Evolutionary conservation across 2,888 invertebrate species (phyloP), one percentile per base, ranked within the genome.

Genomic region (Andrena trimmerana): DNA sequence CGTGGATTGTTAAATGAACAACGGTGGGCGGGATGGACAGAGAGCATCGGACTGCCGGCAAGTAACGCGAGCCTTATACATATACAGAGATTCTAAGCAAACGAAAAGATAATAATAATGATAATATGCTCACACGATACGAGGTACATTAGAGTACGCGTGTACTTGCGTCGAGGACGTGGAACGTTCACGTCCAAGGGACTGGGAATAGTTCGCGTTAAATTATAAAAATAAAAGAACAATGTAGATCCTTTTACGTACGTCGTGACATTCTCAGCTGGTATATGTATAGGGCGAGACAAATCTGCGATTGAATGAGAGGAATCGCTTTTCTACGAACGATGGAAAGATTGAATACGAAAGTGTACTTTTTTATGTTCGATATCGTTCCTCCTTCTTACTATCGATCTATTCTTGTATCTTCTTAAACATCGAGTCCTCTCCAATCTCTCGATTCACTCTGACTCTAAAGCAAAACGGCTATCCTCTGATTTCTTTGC

Each of bases 311-410:
- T 57, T 10, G 24, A 57, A 57, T 13, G 57, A 27, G 57, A 90
- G 89, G 87, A 86, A 77, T 84, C 87, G 86, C 91, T 92, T 91
- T 93, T 92, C 92, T 92, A 91, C 89, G 88, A 81, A 90, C 86
- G 86, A 90, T 76, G 86, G 84, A 88, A 50, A 63, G 63, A 67
- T 48, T 66, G 85, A 90, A 10, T 72, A 77, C 50, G 81, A 72
- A 81, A 90, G 85, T 89, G 89, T 92, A 92, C 91, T 91, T 92
- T 91, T 90, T 91, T 91, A 91, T 91, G 91, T 92, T 92, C 88
- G 78, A 90, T 83, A 77, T 83, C 77, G 77, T 81, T 82, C 74
- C 81, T 74, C 73, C 76, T 83, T 84, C 76, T 57, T 16, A 52
- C 60, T 54, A 77, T 24, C 24, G 42, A 74, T 74, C 66, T 71